Percentiles rank a stretch among this genome's conserved stretches.
These are phyloP conservation scores for Eudorcas thomsonii DNA, from an alignment of 2,113 vertebrate species.

Conservation along the genomic window DNA sequence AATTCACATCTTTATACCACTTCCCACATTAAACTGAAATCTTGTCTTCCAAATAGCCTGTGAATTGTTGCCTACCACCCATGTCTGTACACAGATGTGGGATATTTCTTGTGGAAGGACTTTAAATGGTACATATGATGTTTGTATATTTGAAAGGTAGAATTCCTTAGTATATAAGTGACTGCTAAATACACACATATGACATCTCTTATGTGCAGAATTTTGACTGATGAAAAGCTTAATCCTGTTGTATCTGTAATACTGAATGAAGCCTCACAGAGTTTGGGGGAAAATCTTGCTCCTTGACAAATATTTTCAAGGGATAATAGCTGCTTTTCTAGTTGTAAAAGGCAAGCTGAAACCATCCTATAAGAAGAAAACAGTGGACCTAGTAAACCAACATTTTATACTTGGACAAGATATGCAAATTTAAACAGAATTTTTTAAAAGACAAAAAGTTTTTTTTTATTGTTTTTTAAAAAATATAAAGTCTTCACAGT, in stretches of 20 bases:
- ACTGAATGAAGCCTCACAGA: conserved; percentile 25
- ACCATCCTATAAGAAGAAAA: conserved; percentile 45
- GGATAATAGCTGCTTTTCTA: neutral
- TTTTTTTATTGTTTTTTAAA: neutral
- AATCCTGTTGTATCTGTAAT: neutral
- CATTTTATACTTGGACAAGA: conserved; percentile 76
- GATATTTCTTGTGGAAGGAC: neutral
- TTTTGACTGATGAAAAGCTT: neutral
- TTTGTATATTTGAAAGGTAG: neutral
- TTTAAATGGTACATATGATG: neutral
- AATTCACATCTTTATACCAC: neutral
- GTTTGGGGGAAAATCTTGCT: conserved; percentile 45
- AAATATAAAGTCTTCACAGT: conserved; percentile 76
- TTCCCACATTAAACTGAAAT: neutral
- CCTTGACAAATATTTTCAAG: conserved; percentile 14
- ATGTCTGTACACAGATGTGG: neutral
- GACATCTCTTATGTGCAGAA: neutral
- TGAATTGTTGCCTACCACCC: neutral
- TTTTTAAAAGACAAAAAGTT: conserved; percentile 67
- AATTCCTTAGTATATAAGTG: neutral
- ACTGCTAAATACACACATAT: neutral
- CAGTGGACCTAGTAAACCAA: conserved; percentile 44
- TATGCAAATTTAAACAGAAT: conserved; percentile 79
- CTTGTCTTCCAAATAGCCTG: neutral
- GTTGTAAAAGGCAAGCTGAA: conserved; percentile 43